A percentile compares a stretch with the other conserved stretches of the same genome.
Conservation (phyloP, 1,140 invertebrate species). For the Cepaea nemoralis region DNA sequence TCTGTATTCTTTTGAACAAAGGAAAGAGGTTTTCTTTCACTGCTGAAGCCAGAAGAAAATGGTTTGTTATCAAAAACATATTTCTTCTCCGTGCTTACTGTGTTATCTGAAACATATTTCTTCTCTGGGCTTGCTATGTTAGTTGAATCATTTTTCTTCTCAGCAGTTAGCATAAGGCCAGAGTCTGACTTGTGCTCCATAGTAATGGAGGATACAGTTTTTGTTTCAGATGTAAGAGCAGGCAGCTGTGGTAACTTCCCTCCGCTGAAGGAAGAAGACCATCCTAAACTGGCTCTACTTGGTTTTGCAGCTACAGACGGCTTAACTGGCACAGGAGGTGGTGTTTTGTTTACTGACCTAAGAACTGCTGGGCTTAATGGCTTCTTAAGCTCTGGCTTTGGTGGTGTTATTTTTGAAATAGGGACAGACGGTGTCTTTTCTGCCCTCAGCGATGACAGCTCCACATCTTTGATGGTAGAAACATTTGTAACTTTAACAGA, state of each 20-base stretch:
- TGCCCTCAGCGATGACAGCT: neutral
- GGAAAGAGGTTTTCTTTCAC: neutral
- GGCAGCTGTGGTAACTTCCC: neutral
- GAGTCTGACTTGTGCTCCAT: neutral
- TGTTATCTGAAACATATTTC: neutral
- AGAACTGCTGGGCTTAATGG: neutral
- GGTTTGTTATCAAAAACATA: neutral
- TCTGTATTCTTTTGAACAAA: neutral
- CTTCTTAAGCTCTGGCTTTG: neutral
- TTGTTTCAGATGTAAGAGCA: neutral
- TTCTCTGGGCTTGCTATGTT: neutral
- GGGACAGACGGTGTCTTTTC: neutral
- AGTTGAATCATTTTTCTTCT: neutral
- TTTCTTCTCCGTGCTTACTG: neutral
- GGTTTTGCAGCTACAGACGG: neutral
- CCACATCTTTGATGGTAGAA: neutral
- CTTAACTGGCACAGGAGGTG: conserved; percentile 11
- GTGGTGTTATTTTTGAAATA: neutral
- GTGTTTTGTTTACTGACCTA: conserved; percentile 6
- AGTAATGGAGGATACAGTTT: neutral
- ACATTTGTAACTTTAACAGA: neutral
- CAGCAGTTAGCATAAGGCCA: too few relatives aligned
- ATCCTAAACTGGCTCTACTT: neutral
- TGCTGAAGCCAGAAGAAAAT: neutral
- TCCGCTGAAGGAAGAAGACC: conserved; percentile 1